These are phyloP conservation scores for Plebejus melissa DNA, from an alignment of 2,888 invertebrate genomes.

Conservation along the genomic window DNA sequence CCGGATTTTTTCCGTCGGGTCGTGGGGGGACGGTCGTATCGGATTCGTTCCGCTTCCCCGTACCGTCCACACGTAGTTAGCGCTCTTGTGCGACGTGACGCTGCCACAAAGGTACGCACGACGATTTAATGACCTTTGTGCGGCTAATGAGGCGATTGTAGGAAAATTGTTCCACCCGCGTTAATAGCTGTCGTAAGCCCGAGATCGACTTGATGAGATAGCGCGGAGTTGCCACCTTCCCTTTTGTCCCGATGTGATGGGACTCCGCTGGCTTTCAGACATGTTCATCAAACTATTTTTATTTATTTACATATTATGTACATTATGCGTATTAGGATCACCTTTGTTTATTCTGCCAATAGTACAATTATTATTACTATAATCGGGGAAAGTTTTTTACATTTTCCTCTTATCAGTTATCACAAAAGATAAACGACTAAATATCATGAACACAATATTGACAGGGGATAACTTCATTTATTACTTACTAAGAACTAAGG, in stretches of 20 bases:
- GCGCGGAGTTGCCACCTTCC: neutral
- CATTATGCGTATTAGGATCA: no score
- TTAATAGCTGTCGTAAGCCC: conserved; percentile 54
- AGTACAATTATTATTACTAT: no score
- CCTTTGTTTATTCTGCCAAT: no score
- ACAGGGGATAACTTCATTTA: no score
- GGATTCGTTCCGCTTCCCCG: conserved; percentile 74
- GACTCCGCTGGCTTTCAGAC: neutral
- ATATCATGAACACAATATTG: no score
- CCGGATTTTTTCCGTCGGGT: conserved; percentile 59
- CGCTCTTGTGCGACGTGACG: conserved; percentile 69
- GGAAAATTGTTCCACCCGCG: conserved; percentile 55
- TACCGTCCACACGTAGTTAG: conserved; percentile 75
- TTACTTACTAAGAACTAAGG: neutral
- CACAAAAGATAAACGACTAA: no score
- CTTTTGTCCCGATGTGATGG: neutral
- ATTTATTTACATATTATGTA: no score
- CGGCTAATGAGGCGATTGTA: conserved; percentile 71
- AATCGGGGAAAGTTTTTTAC: no score
- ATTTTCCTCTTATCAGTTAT: no score
- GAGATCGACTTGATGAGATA: neutral
- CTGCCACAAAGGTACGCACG: conserved; percentile 54
- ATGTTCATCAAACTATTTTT: neutral
- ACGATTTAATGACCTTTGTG: conserved; percentile 69
- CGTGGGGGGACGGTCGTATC: conserved; percentile 64